Base-by-base conservation (phyloP, 2,113 vertebrate species). In the Argyrosomus japonicus region DNA sequence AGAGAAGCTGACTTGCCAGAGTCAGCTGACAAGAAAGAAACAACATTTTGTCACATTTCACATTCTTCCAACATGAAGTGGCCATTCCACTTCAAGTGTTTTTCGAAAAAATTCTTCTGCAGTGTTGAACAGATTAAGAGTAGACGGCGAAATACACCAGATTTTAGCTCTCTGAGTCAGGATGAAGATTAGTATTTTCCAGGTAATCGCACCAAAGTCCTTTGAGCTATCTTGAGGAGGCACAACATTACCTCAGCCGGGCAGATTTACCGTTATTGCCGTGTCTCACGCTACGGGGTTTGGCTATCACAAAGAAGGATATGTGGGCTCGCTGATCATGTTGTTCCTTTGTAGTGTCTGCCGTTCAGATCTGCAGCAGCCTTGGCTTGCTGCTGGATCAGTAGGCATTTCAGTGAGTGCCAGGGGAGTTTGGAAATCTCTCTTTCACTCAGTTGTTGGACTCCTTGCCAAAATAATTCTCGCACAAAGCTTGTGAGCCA, bases 311-410 rank as follows among this genome's bases (percentile, higher is more conserved):
- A 13, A 61, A 57, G 40, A 63, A 21, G 13, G 25, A 45, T 63
- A 36, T 19, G 61, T 58, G 56, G 58, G 51, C 63, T 77, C 29
- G 32, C 61, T 25, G 69, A 63, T 84, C 17, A 43, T 60, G 23
- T 45, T 50, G 43, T 19, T 81, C 27, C 11, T 77, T 79, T 74
- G 47, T 73, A 54, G 9, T 63, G 18, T 50, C 47, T 65, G 58
- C 32, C 45, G 32, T 70, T 58, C 53, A 29, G 18, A 82, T 80
- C 43, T 12, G 76, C 45, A 13, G 73, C 53, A 68, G 62, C n/a
- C n/a, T 56, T 15, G 11, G 61, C 54, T 80, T 29, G 40, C 40
- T 43, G 43, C 51, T 85, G 63, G 68, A 78, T 79, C 75, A 71
- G 60, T 2, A 8, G 56, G 23, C 43, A 43, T 71, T 75, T 82